A percentile compares a stretch with the other conserved stretches of the same genome.
These are phyloP conservation scores for Trinectes maculatus DNA, from an alignment of 2,113 vertebrate species.

Conservation along the genomic window DNA sequence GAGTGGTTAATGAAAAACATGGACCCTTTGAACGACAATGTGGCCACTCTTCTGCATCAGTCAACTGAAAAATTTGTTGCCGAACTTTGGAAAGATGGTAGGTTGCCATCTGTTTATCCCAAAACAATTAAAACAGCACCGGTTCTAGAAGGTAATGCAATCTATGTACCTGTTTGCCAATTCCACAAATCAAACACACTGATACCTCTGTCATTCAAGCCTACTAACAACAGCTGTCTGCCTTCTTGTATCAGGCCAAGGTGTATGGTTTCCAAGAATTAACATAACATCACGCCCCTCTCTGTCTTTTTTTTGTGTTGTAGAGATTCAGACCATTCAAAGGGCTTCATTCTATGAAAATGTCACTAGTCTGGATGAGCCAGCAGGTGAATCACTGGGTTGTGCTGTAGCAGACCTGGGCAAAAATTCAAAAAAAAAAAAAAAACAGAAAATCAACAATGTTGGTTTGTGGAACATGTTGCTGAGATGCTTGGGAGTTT, in stretches of 20 bases:
- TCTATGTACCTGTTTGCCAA: constrained; percentile 35
- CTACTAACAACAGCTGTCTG: constrained; percentile 61
- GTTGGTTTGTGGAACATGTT: constrained; percentile 11
- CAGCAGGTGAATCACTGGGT: constrained; percentile 93
- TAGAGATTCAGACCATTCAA: constrained; percentile 99
- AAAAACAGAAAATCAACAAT: constrained; percentile 4
- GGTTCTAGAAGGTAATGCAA: not conserved
- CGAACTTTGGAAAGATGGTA: constrained; percentile 98
- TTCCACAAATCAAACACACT: not conserved
- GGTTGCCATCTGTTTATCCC: constrained; percentile 37
- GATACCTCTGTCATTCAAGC: constrained; percentile 25
- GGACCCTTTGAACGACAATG: constrained; percentile 98
- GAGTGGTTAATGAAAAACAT: constrained; percentile 99
- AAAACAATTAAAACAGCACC: not conserved
- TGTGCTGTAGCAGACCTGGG: constrained; percentile 85
- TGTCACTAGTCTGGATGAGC: constrained; percentile 97
- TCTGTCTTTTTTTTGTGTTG: constrained; percentile 85
- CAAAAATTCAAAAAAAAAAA: constrained; percentile 68
- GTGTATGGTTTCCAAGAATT: constrained; percentile 70
- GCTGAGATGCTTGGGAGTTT: constrained; percentile 1
- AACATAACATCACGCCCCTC: constrained; percentile 47
- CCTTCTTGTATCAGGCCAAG: constrained; percentile 72
- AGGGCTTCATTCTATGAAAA: constrained; percentile 99
- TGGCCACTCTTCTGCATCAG: constrained; percentile 95
- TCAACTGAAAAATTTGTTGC: constrained; percentile 96